Base-by-base conservation (phyloP, 2,888 invertebrate species). In the Cosmopolites sordidus region DNA sequence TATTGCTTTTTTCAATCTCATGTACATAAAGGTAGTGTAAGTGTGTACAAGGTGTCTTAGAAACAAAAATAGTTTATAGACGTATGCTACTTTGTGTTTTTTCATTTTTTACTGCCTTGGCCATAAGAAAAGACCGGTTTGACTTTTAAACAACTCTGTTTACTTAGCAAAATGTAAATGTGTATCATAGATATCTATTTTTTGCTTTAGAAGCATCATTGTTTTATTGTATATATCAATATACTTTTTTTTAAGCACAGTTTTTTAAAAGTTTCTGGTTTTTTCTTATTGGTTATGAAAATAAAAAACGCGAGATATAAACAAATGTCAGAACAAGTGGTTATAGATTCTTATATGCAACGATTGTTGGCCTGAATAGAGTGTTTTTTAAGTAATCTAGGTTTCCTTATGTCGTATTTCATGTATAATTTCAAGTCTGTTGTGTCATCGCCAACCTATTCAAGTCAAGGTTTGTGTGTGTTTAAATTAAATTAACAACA, bases 11-110 rank as follows among this genome's bases (percentile, higher is more conserved):
- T 42, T 48, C 18, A 41, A 42, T 48, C 48, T 48, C 30, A 30
- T 42, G 48, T 48, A 48, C 27, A 47, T 47, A 42, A 33, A 15
- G 14, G 42, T 48, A 48, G 42, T 30, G 30, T 43, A 33, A 48
- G 37, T 41, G 48, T 48, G 40, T 48, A 48, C 42, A 42, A 48
- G 48, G 48, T 48, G 48, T 48, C 29, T 42, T 48, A 48, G 48
- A 41, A 47, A 33, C 33, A 33, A 33, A 48, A 17, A 14, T 42
- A 48, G 33, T 42, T 48, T 48, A 17, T 48, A 43, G 43, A 15
- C 38, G 47, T 27, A 27, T 22, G 47, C 47, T 38, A 14, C 16
- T 30, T 30, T 48, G 15, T 37, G 15, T 14, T 38, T 27, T n/a
- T 47, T 40, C 11, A 27, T 48, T 33, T 42, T 15, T 14, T 27